phyloP scores from a whole-genome alignment of 2,113 vertebrate species.

The Patagioenas fasciata region DNA sequence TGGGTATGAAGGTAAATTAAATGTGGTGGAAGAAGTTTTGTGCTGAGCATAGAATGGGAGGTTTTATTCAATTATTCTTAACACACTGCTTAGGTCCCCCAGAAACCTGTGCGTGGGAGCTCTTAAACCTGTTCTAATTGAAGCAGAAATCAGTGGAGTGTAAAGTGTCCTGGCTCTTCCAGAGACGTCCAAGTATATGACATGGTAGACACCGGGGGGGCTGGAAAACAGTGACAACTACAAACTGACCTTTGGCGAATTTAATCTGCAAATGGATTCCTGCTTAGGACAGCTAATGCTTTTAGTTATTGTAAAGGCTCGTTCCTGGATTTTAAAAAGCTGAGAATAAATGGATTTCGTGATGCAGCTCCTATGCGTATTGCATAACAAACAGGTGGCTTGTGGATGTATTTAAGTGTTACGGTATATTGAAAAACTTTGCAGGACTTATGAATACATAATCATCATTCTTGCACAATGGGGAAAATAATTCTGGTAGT shows the following conservation, averaged over 20 bases:
- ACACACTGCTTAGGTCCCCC: slow-evolving; percentile 38
- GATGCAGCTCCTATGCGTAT: slow-evolving; percentile 15
- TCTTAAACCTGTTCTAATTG: slow-evolving; percentile 80
- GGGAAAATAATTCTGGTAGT: slow-evolving; percentile 3
- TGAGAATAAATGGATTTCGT: slow-evolving; percentile 68
- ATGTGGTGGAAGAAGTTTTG: slow-evolving; percentile 31
- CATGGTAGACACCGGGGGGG: slow-evolving; percentile 25
- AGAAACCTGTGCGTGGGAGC: slow-evolving; percentile 49
- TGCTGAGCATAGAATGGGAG: slow-evolving; percentile 28
- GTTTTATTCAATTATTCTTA: slow-evolving; percentile 71
- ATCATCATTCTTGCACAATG: not conserved
- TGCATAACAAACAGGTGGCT: slow-evolving; percentile 65
- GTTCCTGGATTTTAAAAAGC: slow-evolving; percentile 65
- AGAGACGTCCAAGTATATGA: slow-evolving; percentile 63
- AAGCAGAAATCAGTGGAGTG: slow-evolving; percentile 80
- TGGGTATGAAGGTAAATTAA: slow-evolving; percentile 37
- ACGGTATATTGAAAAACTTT: slow-evolving; percentile 37
- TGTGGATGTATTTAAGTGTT: slow-evolving; percentile 42
- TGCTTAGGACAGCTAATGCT: slow-evolving; percentile 83
- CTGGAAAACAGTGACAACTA: slow-evolving; percentile 74
- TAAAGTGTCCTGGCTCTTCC: slow-evolving; percentile 81
- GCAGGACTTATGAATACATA: slow-evolving; percentile 38
- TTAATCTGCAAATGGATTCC: slow-evolving; percentile 88
- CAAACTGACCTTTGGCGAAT: slow-evolving; percentile 80
- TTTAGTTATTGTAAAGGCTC: slow-evolving; percentile 71